Evolutionary conservation across 2,797 vertebrate species (phyloP), one percentile per base, ranked within the genome.

Genomic region (Chelonia mydas): DNA sequence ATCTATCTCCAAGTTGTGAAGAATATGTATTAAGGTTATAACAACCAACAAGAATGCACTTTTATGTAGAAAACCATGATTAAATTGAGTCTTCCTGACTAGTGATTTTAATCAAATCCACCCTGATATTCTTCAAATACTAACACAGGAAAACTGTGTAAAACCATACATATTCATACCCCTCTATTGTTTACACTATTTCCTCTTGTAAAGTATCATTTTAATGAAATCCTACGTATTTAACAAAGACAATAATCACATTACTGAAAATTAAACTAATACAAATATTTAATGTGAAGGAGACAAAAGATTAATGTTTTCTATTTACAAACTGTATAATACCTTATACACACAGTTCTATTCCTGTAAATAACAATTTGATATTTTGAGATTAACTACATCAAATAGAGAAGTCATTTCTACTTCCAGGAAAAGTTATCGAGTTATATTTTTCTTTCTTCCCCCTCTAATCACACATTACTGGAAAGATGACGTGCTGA

Each of bases 341-440:
- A 74, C 11, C 81, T 77, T 87, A 85, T 49, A 79, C 55, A 87
- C 65, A 15, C 17, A 92, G 86, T 74, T 86, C 57, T 82, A 78
- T 91, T 97, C 93, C 83, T 91, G 84, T 96, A 93, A 97, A 92
- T 25, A 81, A 77, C n/a, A 84, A 96, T 76, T 94, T 91, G 91
- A 92, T 89, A 82, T 94, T 84, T 93, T 88, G 92, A 88, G 77
- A 92, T 85, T 57, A 93, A 37, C 41, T 68, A 19, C 95, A 76
- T 95, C 94, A 94, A 94, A 96, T 59, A 94, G 93, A 96, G 92
- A 94, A 65, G 86, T 94, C 78, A 95, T 94, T 97, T 74, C 25
- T 41, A 92, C 94, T 95, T 96, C 94, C 93, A 97, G 95, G 95
- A 96, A 96, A 97, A 90, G 61, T 79, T 85, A 84, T 76, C 94